Evolutionary conservation across 1,140 invertebrate genomes (phyloP).

Genomic region (Ooceraea biroi): DNA sequence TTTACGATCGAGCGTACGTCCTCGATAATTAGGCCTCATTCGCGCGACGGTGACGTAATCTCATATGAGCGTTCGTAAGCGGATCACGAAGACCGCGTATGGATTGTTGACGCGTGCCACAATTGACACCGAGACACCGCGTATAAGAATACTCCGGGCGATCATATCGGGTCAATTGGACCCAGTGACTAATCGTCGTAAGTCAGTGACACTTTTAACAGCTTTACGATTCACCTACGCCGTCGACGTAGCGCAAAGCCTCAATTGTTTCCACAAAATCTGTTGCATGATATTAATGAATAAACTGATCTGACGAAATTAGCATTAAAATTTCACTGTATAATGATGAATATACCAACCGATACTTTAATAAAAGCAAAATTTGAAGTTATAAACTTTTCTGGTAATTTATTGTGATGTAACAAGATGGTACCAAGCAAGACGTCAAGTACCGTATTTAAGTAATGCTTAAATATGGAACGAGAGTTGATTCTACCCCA

Average conservation of each 20-base stretch:
- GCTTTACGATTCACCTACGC: slow-evolving; percentile 68
- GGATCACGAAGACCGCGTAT: slow-evolving; percentile 76
- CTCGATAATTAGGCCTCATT: slow-evolving; percentile 69
- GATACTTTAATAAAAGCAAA: too few relatives aligned
- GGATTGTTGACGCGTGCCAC: slow-evolving; percentile 83
- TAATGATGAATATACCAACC: too few relatives aligned
- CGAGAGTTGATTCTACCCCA: background rate
- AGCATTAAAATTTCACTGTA: too few relatives aligned
- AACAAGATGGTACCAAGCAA: too few relatives aligned
- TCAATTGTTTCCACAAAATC: slow-evolving; percentile 5
- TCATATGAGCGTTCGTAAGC: slow-evolving; percentile 75
- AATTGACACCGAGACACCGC: slow-evolving; percentile 79
- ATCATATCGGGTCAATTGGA: slow-evolving; percentile 82
- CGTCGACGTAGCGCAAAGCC: background rate
- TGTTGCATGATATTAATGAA: too few relatives aligned
- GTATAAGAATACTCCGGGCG: slow-evolving; percentile 78
- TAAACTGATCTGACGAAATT: too few relatives aligned
- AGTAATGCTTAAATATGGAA: slow-evolving; percentile 21
- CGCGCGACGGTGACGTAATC: slow-evolving; percentile 79
- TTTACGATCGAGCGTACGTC: slow-evolving; percentile 67
- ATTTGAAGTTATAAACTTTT: too few relatives aligned
- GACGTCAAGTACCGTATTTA: too few relatives aligned
- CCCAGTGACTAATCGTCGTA: slow-evolving; percentile 78
- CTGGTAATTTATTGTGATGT: too few relatives aligned
- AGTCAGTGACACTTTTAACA: slow-evolving; percentile 72